Conservation (phyloP, 1,140 invertebrate species). For the Gonatopus flavifemur region DNA sequence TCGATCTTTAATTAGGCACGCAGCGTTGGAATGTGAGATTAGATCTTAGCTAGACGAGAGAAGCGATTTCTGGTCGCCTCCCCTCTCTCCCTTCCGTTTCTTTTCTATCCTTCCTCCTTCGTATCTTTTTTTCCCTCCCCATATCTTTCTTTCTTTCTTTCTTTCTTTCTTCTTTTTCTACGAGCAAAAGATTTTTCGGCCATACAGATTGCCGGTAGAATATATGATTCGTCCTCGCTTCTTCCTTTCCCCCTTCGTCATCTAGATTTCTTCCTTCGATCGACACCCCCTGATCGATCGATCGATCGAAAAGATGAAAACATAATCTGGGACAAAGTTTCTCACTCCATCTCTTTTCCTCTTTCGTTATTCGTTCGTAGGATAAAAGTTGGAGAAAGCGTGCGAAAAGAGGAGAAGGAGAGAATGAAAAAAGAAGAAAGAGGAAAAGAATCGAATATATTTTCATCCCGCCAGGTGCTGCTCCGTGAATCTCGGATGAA, state of each 20-base stretch:
- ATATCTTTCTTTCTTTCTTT: slow-evolving; percentile 4
- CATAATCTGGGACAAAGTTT: too few species aligned
- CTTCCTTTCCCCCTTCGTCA: background rate
- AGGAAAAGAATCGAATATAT: slow-evolving; percentile 5
- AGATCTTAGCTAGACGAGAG: slow-evolving; percentile 52
- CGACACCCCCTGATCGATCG: slow-evolving; percentile 7
- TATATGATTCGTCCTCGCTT: slow-evolving; percentile 4
- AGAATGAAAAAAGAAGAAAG: background rate
- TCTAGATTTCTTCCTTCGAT: background rate
- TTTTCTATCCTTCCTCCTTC: slow-evolving; percentile 5
- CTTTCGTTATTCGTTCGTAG: too few species aligned
- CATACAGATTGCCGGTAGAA: background rate
- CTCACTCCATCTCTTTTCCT: too few species aligned
- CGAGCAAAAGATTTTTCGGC: too few species aligned
- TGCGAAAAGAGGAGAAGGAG: slow-evolving; percentile 1
- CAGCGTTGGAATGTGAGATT: slow-evolving; percentile 55
- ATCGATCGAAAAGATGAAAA: background rate
- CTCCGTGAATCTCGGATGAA: too few species aligned
- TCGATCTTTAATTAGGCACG: slow-evolving; percentile 61
- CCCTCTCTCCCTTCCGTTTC: slow-evolving; percentile 2
- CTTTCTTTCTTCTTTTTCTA: slow-evolving; percentile 6
- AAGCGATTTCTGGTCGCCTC: slow-evolving; percentile 25
- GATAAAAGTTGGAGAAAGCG: too few species aligned
- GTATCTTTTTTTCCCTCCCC: slow-evolving; percentile 1
- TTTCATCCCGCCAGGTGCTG: too few species aligned